These are phyloP conservation scores for Penaeus indicus DNA, from an alignment of 1,140 invertebrate species.

Conservation along the genomic window DNA sequence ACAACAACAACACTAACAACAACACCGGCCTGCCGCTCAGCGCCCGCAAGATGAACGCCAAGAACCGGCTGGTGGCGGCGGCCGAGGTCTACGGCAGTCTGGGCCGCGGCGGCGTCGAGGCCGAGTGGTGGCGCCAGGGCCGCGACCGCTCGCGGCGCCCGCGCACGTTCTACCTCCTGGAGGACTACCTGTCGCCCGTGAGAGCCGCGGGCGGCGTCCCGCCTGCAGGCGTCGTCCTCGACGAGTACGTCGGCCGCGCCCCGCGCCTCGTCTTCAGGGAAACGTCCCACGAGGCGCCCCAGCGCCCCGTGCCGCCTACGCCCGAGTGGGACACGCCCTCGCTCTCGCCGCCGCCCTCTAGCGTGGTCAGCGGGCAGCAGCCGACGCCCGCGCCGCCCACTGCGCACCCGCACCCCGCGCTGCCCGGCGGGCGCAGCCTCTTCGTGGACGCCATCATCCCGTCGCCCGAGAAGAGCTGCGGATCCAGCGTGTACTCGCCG, in stretches of 20 bases:
- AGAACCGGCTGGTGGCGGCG: conserved; percentile 10
- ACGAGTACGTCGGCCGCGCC: conserved; percentile 59
- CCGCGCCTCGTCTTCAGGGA: conserved; percentile 61
- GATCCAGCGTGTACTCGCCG: conserved; percentile 60
- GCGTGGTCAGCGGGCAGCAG: conserved; percentile 48
- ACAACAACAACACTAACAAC: conserved; percentile 8
- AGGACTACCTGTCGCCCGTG: conserved; percentile 65
- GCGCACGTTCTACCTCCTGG: conserved; percentile 63
- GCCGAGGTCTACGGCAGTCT: neutral
- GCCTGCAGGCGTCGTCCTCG: conserved; percentile 60
- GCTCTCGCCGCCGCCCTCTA: conserved; percentile 61
- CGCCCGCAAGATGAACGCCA: conserved; percentile 30
- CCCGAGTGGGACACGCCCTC: conserved; percentile 66
- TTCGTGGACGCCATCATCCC: conserved; percentile 57
- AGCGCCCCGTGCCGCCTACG: conserved; percentile 61
- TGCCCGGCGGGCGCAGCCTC: conserved; percentile 20
- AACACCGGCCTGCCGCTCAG: neutral
- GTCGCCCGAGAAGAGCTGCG: conserved; percentile 48
- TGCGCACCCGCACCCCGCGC: conserved; percentile 8
- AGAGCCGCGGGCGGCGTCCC: conserved; percentile 33
- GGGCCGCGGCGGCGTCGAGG: conserved; percentile 25
- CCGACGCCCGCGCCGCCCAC: conserved; percentile 35
- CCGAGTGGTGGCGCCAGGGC: conserved; percentile 37
- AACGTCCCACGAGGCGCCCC: conserved; percentile 41
- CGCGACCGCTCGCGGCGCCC: conserved; percentile 51